Percentiles rank a stretch among this genome's conserved stretches.
Conservation (phyloP, 2,113 vertebrate genomes). For the Echinops telfairi region DNA sequence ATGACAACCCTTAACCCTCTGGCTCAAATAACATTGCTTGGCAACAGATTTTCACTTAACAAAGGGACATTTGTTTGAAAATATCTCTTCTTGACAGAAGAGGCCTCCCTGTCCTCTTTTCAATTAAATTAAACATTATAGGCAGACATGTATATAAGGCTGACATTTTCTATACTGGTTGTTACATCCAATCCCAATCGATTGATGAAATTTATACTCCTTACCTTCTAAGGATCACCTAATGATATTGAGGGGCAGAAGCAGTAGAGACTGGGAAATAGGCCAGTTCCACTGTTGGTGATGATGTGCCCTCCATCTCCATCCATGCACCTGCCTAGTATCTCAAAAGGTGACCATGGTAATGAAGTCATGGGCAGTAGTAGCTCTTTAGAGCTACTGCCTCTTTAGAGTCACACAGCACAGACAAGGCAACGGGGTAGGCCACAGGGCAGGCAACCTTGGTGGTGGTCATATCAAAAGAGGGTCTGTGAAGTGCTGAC, state of each 20-base stretch:
- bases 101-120: neutral
- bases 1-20: neutral
- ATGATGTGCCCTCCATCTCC: neutral
- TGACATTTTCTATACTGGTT: neutral
- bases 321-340: neutral
- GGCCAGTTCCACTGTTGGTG: neutral
- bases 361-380: neutral
- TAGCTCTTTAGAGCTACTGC: too few species aligned
- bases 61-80: neutral
- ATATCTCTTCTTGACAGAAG: neutral
- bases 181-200: neutral
- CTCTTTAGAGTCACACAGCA: neutral
- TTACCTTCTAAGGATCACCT: neutral
- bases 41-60: neutral
- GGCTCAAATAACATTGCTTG: neutral
- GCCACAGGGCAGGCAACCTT: too few species aligned
- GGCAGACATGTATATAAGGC: neutral
- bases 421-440: too few species aligned
- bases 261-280: neutral
- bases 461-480: rapidly evolving
- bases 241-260: too few species aligned
- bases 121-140: neutral
- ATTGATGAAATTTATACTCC: neutral
- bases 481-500: neutral
- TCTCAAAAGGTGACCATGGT: rapidly evolving